Evolutionary conservation across 2,797 vertebrate species (phyloP).

Genomic region (Neoniphon sammara): DNA sequence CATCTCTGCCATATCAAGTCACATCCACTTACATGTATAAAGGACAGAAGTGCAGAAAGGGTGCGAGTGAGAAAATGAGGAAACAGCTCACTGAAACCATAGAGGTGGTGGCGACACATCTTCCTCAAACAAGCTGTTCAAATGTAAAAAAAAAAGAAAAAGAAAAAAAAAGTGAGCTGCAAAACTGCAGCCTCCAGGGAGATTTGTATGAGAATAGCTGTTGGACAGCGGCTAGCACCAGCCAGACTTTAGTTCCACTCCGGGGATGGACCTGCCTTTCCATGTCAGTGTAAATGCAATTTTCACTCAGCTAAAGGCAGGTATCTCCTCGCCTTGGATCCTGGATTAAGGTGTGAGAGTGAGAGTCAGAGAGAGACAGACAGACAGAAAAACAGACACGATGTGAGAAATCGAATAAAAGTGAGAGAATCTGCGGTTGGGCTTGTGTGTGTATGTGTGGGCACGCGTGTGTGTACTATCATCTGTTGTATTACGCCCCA

Average conservation of each 20-base stretch:
- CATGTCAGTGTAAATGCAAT: slow-evolving; percentile 77
- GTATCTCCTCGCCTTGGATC: slow-evolving; percentile 64
- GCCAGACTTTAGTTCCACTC: slow-evolving; percentile 70
- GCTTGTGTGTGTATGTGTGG: slow-evolving; percentile 14
- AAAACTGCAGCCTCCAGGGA: slow-evolving; percentile 62
- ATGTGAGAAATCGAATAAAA: slow-evolving; percentile 53
- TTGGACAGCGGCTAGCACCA: slow-evolving; percentile 50
- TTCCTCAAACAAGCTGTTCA: slow-evolving; percentile 52
- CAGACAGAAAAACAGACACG: slow-evolving; percentile 28
- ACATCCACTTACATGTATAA: slow-evolving; percentile 25
- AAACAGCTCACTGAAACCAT: slow-evolving; percentile 20
- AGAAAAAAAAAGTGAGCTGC: slow-evolving; percentile 40
- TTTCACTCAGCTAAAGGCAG: slow-evolving; percentile 73
- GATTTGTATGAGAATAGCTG: slow-evolving; percentile 64
- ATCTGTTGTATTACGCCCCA: slow-evolving; percentile 14
- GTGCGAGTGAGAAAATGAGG: slow-evolving; percentile 8
- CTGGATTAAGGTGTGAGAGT: slow-evolving; percentile 66
- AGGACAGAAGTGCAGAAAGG: neutral
- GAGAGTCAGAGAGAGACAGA: slow-evolving; percentile 35
- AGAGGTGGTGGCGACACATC: slow-evolving; percentile 33
- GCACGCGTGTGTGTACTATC: slow-evolving; percentile 4
- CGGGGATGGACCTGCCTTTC: slow-evolving; percentile 66
- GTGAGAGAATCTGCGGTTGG: slow-evolving; percentile 30
- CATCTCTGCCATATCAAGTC: slow-evolving; percentile 29
- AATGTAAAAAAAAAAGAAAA: slow-evolving; percentile 13